Evolutionary conservation across 2,113 vertebrate species (phyloP).

Genomic region (Leucopsar rothschildi): DNA sequence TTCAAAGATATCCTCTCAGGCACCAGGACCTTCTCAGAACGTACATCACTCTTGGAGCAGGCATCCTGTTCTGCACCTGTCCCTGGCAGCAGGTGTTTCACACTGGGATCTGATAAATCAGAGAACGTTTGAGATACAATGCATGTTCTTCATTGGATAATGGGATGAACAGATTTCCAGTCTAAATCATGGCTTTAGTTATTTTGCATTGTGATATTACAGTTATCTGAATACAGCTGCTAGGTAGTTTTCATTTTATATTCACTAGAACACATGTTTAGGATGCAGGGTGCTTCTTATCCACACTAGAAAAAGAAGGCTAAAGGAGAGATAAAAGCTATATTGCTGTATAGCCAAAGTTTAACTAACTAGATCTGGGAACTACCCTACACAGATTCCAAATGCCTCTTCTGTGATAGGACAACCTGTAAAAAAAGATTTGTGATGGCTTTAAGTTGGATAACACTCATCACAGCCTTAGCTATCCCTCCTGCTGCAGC

Average conservation of each 20-base stretch:
- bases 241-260: not conserved
- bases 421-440: not conserved
- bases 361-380: not conserved
- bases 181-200: not conserved
- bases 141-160: not conserved
- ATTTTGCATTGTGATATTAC: not conserved
- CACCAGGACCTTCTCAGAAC: not conserved
- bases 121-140: accelerated
- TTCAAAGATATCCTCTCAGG: not conserved
- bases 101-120: not conserved
- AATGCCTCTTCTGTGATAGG: not conserved
- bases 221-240: not conserved
- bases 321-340: not conserved
- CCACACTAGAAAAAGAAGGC: not conserved
- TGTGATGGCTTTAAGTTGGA: not conserved
- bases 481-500: not conserved
- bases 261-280: not conserved
- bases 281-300: not conserved
- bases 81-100: not conserved
- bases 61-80: not conserved
- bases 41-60: not conserved
- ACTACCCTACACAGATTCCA: not conserved
- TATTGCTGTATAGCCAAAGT: not conserved
- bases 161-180: not conserved
- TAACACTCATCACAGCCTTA: not conserved